These are phyloP conservation scores for Cyprinus carpio DNA, from an alignment of 2,113 vertebrate genomes.

Conservation along the genomic window DNA sequence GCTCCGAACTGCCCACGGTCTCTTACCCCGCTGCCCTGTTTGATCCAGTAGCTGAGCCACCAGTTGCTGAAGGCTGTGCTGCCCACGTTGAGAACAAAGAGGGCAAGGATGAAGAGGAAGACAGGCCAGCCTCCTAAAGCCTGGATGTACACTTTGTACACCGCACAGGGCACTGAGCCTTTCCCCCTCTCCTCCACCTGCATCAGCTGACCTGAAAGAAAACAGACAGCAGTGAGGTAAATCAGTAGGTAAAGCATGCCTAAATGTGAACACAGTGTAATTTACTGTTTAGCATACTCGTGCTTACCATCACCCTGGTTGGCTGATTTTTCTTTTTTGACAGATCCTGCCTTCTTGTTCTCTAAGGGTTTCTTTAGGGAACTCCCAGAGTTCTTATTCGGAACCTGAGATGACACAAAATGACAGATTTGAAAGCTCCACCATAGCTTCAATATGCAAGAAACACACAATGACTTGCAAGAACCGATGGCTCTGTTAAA, in stretches of 20 bases:
- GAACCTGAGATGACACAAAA: conserved; percentile 74
- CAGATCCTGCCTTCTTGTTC: conserved; percentile 83
- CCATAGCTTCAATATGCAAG: neutral
- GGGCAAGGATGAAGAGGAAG: conserved; percentile 83
- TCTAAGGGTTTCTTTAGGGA: conserved; percentile 87
- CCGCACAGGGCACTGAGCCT: conserved; percentile 87
- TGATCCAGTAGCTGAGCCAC: conserved; percentile 97
- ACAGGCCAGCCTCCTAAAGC: conserved; percentile 85
- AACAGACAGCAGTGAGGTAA: neutral
- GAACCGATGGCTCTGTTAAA: neutral
- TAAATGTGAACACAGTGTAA: neutral
- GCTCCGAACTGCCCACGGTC: neutral
- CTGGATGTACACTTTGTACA: conserved; percentile 84
- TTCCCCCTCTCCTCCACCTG: conserved; percentile 84
- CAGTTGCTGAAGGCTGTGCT: conserved; percentile 92
- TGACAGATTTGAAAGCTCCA: neutral
- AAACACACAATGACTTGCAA: neutral
- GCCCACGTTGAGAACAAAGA: conserved; percentile 89
- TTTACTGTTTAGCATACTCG: neutral
- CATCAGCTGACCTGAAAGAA: conserved; percentile 77
- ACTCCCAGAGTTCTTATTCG: conserved; percentile 80
- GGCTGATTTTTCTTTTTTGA: conserved; percentile 85
- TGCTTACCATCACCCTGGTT: conserved; percentile 82
- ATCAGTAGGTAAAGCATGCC: neutral
- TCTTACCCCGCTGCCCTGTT: conserved; percentile 92